Conservation (phyloP, 2,888 invertebrate genomes). For the Ophraella communa region DNA sequence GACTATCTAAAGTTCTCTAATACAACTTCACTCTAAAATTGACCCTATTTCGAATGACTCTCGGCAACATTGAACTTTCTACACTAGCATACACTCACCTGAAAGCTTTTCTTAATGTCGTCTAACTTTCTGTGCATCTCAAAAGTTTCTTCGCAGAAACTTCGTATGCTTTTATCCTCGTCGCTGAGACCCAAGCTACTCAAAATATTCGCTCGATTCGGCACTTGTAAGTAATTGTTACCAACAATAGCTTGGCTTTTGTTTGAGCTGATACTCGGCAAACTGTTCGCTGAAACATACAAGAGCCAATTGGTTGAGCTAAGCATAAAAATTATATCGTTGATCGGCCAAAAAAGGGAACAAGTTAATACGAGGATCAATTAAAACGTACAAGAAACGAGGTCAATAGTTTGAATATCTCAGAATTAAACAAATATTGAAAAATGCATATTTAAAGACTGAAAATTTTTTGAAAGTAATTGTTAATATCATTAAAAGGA, state of each 20-base stretch:
- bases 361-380: too few species aligned
- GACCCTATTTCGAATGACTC: background rate
- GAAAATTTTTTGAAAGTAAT: too few species aligned
- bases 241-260: background rate
- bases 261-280: slow-evolving; percentile 34
- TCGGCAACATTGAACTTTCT: background rate
- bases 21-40: background rate
- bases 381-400: too few species aligned
- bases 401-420: too few species aligned
- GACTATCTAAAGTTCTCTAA: too few species aligned
- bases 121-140: slow-evolving; percentile 46
- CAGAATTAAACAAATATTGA: too few species aligned
- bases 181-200: slow-evolving; percentile 44
- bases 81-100: slow-evolving; percentile 38
- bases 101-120: slow-evolving; percentile 46
- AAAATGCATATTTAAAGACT: too few species aligned
- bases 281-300: slow-evolving; percentile 35
- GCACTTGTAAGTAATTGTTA: slow-evolving; percentile 27
- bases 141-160: slow-evolving; percentile 46
- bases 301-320: background rate
- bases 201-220: slow-evolving; percentile 36
- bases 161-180: slow-evolving; percentile 45
- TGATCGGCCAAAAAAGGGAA: too few species aligned
- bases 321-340: background rate
- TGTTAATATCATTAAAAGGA: too few species aligned